Conservation (phyloP, 2,113 vertebrate genomes). For the Tonatia bakeri region DNA sequence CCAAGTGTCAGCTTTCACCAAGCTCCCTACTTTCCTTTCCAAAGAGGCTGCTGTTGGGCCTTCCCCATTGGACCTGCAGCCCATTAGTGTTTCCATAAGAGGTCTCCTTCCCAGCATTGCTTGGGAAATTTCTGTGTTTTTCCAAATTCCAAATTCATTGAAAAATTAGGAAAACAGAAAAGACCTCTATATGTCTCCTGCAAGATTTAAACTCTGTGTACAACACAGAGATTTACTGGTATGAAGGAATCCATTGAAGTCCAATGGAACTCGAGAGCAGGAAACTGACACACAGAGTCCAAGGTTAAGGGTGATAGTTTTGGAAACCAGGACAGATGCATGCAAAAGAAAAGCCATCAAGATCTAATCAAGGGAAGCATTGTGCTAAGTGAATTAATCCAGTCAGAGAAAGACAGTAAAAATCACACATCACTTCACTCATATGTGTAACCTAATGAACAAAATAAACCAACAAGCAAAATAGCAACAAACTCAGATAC, state of each 20-base stretch:
- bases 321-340: not conserved
- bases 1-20: not conserved
- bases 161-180: not conserved
- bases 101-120: not conserved
- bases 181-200: not conserved
- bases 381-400: too few species aligned
- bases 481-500: too few species aligned
- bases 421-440: too few species aligned
- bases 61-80: not conserved
- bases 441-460: too few species aligned
- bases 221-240: not conserved
- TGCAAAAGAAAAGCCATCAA: not conserved
- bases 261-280: not conserved
- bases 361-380: not conserved
- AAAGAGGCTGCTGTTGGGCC: too few species aligned
- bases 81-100: not conserved
- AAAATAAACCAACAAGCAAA: too few species aligned
- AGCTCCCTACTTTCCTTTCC: not conserved
- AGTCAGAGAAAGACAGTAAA: too few species aligned
- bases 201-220: not conserved
- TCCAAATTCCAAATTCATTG: not conserved
- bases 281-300: not conserved
- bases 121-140: not conserved
- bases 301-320: not conserved
- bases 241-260: not conserved